phyloP scores from a whole-genome alignment of 2,888 invertebrate genomes.

The Cacoxenus indagator region DNA sequence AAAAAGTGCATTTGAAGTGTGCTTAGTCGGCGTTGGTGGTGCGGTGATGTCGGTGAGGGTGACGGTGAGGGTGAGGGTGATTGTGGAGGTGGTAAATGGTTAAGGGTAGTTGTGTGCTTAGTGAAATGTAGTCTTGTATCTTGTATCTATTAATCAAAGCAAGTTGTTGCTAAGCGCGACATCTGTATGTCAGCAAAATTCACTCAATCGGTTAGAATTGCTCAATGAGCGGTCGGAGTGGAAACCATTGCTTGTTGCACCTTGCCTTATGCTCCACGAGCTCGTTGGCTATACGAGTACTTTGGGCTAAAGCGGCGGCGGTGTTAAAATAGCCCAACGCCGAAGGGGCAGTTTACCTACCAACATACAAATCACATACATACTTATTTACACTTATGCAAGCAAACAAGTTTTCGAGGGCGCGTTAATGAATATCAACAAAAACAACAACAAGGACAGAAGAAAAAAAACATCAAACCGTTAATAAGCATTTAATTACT shows the following conservation, averaged over 20 bases:
- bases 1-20: background rate
- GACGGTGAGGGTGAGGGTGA: background rate
- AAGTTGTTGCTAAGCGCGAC: background rate
- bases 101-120: background rate
- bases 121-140: conserved; percentile 3
- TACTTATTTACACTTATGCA: background rate
- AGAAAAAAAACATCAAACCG: conserved; percentile 65
- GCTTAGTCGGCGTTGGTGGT: background rate
- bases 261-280: too few relatives aligned
- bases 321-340: too few relatives aligned
- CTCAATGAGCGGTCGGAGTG: too few relatives aligned
- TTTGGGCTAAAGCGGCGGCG: too few relatives aligned
- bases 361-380: background rate
- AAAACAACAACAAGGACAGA: conserved; percentile 23
- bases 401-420: conserved; percentile 55
- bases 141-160: background rate
- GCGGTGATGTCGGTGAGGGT: background rate
- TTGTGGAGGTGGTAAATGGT: background rate
- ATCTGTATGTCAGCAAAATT: background rate
- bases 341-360: background rate
- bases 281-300: too few relatives aligned
- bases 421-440: conserved; percentile 31
- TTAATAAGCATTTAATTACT: conserved; percentile 69
- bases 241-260: too few relatives aligned
- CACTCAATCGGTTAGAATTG: too few relatives aligned